These are phyloP conservation scores for Tetragonula carbonaria DNA, from an alignment of 2,888 invertebrate genomes.

Conservation along the genomic window DNA sequence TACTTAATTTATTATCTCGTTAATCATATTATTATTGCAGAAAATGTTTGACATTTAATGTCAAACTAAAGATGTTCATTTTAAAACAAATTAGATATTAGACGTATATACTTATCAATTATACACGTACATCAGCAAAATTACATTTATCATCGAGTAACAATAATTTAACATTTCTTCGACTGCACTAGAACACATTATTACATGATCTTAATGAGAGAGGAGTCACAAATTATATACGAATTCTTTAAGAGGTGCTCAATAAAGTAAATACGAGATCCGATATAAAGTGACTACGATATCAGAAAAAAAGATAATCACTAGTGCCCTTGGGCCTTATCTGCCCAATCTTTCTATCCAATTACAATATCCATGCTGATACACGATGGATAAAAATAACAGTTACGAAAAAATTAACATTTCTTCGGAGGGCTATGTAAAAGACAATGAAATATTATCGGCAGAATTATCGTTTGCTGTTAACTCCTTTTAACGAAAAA, in stretches of 20 bases:
- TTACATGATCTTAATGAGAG: not conserved
- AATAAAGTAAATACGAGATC: not conserved
- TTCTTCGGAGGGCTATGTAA: not conserved
- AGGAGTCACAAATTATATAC: not conserved
- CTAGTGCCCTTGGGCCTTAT: constrained; percentile 8
- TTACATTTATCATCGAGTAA: too few species aligned
- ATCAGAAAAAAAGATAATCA: constrained; percentile 23
- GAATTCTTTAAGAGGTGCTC: not conserved
- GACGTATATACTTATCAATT: too few species aligned
- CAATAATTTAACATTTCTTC: too few species aligned
- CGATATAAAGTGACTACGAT: not conserved
- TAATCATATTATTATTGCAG: too few species aligned
- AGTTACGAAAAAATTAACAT: constrained; percentile 20
- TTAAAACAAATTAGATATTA: too few species aligned
- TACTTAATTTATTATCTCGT: too few species aligned
- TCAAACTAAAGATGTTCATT: too few species aligned
- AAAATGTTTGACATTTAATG: too few species aligned
- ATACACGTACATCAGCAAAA: too few species aligned
- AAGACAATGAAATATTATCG: constrained; percentile 1
- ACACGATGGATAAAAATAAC: constrained; percentile 13
- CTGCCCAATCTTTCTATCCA: constrained; percentile 14
- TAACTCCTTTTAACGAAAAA: not conserved
- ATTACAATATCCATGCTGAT: constrained; percentile 38
- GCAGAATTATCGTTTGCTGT: not conserved
- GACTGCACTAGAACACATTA: not conserved